Percentiles rank a stretch among this genome's conserved stretches.
These are phyloP conservation scores for Acleris cristana DNA, from an alignment of 2,888 invertebrate genomes.

Conservation along the genomic window DNA sequence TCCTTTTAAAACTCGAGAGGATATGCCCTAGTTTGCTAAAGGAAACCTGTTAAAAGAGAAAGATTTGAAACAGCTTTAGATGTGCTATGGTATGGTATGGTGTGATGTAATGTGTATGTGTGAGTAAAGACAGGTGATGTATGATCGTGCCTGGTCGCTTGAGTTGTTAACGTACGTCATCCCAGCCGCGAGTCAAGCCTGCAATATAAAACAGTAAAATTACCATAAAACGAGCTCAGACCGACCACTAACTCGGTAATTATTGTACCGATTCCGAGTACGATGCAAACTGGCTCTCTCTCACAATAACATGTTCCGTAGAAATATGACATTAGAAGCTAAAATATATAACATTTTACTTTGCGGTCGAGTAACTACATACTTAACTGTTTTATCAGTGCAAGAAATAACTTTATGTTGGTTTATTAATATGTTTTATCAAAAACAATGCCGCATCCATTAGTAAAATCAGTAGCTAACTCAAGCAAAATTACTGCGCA, in stretches of 20 bases:
- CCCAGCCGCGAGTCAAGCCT: constrained; percentile 47
- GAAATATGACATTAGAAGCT: constrained; percentile 34
- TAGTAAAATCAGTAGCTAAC: background rate
- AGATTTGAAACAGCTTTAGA: constrained; percentile 6
- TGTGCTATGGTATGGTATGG: background rate
- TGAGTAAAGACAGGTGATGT: constrained; percentile 13
- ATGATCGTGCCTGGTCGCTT: constrained; percentile 14
- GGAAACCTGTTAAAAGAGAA: constrained; percentile 15
- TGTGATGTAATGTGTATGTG: constrained; percentile 7
- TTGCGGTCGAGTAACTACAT: background rate
- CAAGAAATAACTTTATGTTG: background rate
- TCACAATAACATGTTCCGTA: constrained; percentile 50
- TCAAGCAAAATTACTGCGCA: constrained; percentile 6
- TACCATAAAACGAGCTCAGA: constrained; percentile 51
- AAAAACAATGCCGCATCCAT: background rate
- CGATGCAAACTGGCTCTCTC: constrained; percentile 39
- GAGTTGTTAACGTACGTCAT: constrained; percentile 50
- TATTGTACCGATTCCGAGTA: constrained; percentile 50
- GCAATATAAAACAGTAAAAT: constrained; percentile 49
- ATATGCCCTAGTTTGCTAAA: constrained; percentile 28
- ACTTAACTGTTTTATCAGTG: constrained; percentile 1
- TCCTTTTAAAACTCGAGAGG: constrained; percentile 34
- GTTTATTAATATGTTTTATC: background rate
- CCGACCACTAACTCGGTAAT: constrained; percentile 58
- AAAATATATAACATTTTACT: constrained; percentile 1